Conservation (phyloP, 2,113 vertebrate species). For the Osmerus mordax region DNA sequence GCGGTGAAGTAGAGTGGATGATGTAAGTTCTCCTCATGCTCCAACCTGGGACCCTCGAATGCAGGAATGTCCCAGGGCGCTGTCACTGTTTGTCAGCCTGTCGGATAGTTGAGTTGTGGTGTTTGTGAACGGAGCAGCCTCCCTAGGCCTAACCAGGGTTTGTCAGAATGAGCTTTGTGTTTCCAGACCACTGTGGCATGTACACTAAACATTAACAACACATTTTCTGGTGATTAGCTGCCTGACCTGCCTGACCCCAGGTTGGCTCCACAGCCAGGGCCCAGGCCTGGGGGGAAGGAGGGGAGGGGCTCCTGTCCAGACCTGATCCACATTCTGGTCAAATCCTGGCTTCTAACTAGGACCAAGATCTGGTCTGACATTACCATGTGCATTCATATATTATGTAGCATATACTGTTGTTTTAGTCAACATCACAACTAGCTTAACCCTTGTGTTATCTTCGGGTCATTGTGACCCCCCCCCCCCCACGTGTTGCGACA, state of each 20-base stretch:
- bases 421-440: background rate
- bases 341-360: too few relatives aligned
- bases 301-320: too few relatives aligned
- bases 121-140: slow-evolving; percentile 41
- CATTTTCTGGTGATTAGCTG: slow-evolving; percentile 52
- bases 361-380: too few relatives aligned
- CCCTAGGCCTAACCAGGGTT: background rate
- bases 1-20: background rate
- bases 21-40: background rate
- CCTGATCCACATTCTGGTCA: too few relatives aligned
- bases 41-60: background rate
- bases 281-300: too few relatives aligned
- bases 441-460: slow-evolving; percentile 2
- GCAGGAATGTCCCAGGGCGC: slow-evolving; percentile 57
- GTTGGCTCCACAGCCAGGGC: background rate
- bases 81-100: slow-evolving; percentile 55
- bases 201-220: slow-evolving; percentile 40
- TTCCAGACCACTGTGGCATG: slow-evolving; percentile 30
- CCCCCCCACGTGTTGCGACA: too few relatives aligned
- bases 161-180: slow-evolving; percentile 3
- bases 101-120: slow-evolving; percentile 19
- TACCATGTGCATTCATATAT: too few relatives aligned
- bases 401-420: too few relatives aligned
- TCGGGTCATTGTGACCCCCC: too few relatives aligned
- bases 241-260: slow-evolving; percentile 56